These are phyloP conservation scores for Hydrozoanthus tunicans DNA, from an alignment of 64 coral and sea anemone species.

Conservation along the genomic window DNA sequence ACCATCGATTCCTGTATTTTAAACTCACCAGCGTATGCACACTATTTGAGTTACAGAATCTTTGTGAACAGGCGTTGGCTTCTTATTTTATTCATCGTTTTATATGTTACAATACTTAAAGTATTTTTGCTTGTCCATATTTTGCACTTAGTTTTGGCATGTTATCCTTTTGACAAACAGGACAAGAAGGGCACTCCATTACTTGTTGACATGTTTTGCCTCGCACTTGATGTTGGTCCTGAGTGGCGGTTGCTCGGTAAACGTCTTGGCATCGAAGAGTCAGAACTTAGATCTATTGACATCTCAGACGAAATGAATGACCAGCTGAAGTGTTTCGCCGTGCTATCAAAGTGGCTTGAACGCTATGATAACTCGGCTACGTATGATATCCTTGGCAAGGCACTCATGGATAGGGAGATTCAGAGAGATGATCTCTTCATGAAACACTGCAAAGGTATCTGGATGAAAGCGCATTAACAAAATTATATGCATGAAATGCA, in stretches of 20 bases:
- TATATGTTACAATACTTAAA: too few relatives aligned
- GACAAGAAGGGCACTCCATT: neutral
- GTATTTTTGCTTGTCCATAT: too few relatives aligned
- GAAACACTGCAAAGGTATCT: neutral
- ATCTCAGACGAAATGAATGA: neutral
- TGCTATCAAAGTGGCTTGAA: neutral
- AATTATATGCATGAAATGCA: too few relatives aligned
- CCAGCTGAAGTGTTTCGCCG: neutral
- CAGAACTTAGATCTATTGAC: neutral
- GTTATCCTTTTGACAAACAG: neutral
- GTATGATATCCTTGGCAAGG: neutral
- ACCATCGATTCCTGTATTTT: too few relatives aligned
- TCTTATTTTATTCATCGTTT: too few relatives aligned
- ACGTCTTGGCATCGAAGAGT: neutral
- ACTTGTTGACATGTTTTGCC: neutral
- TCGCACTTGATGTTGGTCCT: neutral
- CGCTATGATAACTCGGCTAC: neutral
- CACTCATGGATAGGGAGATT: neutral
- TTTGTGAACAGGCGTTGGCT: too few relatives aligned
- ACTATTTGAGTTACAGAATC: too few relatives aligned
- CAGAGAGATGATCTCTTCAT: neutral
- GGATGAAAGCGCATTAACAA: neutral
- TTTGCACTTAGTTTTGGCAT: too few relatives aligned
- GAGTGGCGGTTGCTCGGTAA: neutral
- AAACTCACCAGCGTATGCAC: too few relatives aligned